Conservation (phyloP, 2,797 vertebrate species). For the Smutsia temminckii region DNA sequence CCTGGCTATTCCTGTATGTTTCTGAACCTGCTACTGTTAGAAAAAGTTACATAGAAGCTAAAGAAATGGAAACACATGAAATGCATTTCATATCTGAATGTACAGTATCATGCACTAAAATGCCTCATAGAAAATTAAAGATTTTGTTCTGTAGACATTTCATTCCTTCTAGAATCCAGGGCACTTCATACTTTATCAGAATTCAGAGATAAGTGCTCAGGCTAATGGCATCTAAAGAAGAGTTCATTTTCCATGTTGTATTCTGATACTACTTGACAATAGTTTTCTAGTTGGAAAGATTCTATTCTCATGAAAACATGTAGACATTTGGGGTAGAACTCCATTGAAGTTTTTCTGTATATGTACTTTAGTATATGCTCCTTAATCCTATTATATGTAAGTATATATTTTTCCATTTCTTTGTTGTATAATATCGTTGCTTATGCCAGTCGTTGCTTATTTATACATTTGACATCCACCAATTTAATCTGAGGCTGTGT, state of each 20-base stretch:
- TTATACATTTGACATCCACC: background rate
- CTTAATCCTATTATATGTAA: background rate
- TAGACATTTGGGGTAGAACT: background rate
- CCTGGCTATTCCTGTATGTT: background rate
- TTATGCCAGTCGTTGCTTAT: background rate
- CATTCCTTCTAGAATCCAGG: background rate
- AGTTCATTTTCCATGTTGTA: background rate
- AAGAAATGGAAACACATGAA: background rate
- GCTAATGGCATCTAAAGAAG: background rate
- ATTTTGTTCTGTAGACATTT: background rate
- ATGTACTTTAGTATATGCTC: background rate
- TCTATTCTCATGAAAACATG: background rate
- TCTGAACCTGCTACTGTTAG: background rate
- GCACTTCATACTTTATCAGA: background rate
- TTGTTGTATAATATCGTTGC: background rate
- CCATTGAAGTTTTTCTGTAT: background rate
- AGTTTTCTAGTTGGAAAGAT: background rate
- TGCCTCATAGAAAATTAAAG: background rate
- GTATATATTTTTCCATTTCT: background rate
- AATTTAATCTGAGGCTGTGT: background rate
- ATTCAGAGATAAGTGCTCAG: background rate
- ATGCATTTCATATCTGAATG: background rate
- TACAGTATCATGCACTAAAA: background rate
- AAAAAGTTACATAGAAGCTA: background rate
- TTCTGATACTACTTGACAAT: conserved; percentile 4